Evolutionary conservation across 2,888 invertebrate genomes (phyloP).

Genomic region (Drosophila fungiperda): DNA sequence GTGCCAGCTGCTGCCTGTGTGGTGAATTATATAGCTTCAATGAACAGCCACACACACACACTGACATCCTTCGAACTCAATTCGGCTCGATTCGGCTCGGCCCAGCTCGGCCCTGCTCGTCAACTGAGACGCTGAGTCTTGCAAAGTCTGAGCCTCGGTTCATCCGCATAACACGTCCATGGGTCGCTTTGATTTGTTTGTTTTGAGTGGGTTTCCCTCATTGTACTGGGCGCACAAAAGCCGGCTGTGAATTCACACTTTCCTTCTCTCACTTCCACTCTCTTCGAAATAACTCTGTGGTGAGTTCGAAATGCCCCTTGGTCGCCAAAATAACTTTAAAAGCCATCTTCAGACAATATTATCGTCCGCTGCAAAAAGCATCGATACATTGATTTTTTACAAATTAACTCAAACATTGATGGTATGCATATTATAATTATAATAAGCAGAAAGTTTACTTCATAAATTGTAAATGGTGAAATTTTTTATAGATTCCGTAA

Average conservation of each 20-base stretch:
- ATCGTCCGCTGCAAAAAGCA: constrained; percentile 6
- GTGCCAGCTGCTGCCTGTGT: constrained; percentile 54
- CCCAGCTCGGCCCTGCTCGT: not conserved
- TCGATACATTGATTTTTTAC: not conserved
- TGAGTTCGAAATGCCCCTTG: constrained; percentile 1
- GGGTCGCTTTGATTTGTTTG: constrained; percentile 61
- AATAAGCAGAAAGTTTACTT: not conserved
- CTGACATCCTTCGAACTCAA: constrained; percentile 29
- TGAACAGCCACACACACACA: constrained; percentile 1
- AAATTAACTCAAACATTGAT: not conserved
- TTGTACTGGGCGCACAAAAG: constrained; percentile 36
- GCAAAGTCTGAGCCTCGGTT: constrained; percentile 24
- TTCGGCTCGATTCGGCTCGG: constrained; percentile 21
- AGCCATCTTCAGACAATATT: constrained; percentile 39
- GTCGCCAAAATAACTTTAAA: constrained; percentile 24
- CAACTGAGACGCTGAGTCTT: constrained; percentile 10
- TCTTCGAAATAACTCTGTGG: not conserved
- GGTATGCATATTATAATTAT: not conserved
- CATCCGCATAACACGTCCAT: constrained; percentile 56
- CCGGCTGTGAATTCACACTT: constrained; percentile 39
- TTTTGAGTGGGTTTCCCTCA: constrained; percentile 54
- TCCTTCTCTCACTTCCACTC: not conserved
- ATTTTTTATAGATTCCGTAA: not conserved
- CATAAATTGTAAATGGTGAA: not conserved
- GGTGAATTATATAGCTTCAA: constrained; percentile 64